Conservation (phyloP, 1,140 invertebrate species). For the Hycleus phaleratus region DNA sequence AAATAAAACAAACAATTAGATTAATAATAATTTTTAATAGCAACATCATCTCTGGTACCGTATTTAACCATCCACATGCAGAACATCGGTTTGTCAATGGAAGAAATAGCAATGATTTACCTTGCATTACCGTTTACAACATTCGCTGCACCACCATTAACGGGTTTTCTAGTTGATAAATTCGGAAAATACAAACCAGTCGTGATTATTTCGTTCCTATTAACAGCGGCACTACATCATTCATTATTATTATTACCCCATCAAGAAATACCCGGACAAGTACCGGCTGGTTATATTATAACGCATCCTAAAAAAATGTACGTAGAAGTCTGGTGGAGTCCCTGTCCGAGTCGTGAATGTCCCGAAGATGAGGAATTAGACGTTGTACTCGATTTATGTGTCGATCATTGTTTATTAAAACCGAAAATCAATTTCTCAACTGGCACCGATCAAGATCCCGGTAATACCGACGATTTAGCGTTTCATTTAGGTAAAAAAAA, state of each 20-base stretch:
- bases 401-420: conserved; percentile 57
- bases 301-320: conserved; percentile 56
- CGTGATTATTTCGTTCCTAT: conserved; percentile 61
- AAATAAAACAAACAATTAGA: background rate
- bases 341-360: conserved; percentile 64
- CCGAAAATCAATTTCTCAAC: background rate
- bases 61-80: conserved; percentile 84
- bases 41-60: conserved; percentile 68
- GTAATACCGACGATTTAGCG: conserved; percentile 46
- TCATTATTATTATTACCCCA: conserved; percentile 63
- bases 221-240: conserved; percentile 66
- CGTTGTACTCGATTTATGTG: conserved; percentile 58
- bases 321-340: conserved; percentile 72
- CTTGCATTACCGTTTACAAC: conserved; percentile 73
- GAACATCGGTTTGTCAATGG: conserved; percentile 72
- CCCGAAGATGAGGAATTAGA: conserved; percentile 64
- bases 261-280: conserved; percentile 61
- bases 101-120: conserved; percentile 79
- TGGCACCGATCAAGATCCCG: conserved; percentile 25
- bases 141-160: conserved; percentile 69
- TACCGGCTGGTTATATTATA: conserved; percentile 63
- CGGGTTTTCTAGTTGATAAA: conserved; percentile 71
- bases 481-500: conserved; percentile 45
- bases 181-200: conserved; percentile 74
- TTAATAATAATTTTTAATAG: conserved; percentile 43